phyloP scores from a whole-genome alignment of 2,888 invertebrate species.

The Elegia similella region DNA sequence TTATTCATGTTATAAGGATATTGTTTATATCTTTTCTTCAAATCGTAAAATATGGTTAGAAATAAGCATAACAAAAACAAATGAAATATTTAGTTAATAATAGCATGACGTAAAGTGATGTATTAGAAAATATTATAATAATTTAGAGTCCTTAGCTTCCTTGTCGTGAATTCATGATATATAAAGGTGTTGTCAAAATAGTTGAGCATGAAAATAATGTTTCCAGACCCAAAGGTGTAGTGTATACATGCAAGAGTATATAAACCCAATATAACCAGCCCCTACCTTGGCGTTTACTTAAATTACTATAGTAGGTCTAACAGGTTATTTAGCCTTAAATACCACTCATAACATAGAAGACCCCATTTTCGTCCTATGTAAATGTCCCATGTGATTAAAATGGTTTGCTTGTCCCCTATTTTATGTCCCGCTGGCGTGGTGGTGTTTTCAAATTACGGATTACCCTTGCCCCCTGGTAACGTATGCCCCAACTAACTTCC shows the following conservation, averaged over 20 bases:
- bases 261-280: slow-evolving; percentile 51
- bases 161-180: slow-evolving; percentile 23
- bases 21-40: not conserved
- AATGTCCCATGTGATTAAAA: slow-evolving; percentile 57
- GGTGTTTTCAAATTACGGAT: slow-evolving; percentile 54
- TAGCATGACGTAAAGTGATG: not conserved
- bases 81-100: slow-evolving; percentile 18
- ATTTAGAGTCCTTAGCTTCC: slow-evolving; percentile 23
- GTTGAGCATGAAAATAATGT: slow-evolving; percentile 45
- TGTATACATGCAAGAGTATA: slow-evolving; percentile 36
- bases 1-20: not conserved
- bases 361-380: slow-evolving; percentile 28
- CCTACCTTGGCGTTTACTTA: slow-evolving; percentile 76
- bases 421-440: slow-evolving; percentile 71
- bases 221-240: slow-evolving; percentile 76
- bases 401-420: slow-evolving; percentile 71
- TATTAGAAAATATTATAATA: slow-evolving; percentile 4
- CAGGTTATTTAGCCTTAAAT: slow-evolving; percentile 32
- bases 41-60: not conserved
- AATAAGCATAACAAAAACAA: not conserved
- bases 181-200: slow-evolving; percentile 44
- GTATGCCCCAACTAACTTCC: slow-evolving; percentile 66
- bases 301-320: slow-evolving; percentile 38
- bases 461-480: slow-evolving; percentile 62
- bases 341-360: slow-evolving; percentile 28